Conservation (phyloP, 2,888 invertebrate species). For the Watsonalla binaria region DNA sequence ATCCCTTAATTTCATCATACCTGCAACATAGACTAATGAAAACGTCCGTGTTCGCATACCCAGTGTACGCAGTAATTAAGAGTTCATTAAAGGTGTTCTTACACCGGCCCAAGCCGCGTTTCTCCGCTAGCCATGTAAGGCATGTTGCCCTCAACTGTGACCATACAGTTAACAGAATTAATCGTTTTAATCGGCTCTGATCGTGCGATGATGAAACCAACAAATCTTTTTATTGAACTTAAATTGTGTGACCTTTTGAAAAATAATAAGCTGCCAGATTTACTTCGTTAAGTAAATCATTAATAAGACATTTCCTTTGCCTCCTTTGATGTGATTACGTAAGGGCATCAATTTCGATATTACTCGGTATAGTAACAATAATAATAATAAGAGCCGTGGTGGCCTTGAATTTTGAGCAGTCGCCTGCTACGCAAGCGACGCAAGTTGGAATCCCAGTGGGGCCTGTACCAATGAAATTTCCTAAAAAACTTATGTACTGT, state of each 20-base stretch:
- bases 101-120: slow-evolving; percentile 37
- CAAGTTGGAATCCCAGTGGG: no score
- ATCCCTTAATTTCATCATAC: slow-evolving; percentile 31
- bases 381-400: no score
- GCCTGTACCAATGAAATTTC: no score
- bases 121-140: slow-evolving; percentile 37
- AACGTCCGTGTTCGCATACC: slow-evolving; percentile 29
- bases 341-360: no score
- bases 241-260: slow-evolving; percentile 1
- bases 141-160: slow-evolving; percentile 40
- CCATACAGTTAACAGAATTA: slow-evolving; percentile 50
- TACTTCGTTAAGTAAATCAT: not conserved
- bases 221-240: not conserved
- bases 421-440: no score
- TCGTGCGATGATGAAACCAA: slow-evolving; percentile 9
- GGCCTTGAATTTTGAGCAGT: no score
- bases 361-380: no score
- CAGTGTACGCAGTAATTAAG: slow-evolving; percentile 44
- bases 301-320: not conserved
- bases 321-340: not conserved
- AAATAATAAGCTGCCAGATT: not conserved
- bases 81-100: slow-evolving; percentile 57
- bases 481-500: no score
- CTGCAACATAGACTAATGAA: slow-evolving; percentile 36
- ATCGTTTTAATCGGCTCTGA: slow-evolving; percentile 42